These are phyloP conservation scores for Amphipoea lucens DNA, from an alignment of 2,888 invertebrate genomes.

Conservation along the genomic window DNA sequence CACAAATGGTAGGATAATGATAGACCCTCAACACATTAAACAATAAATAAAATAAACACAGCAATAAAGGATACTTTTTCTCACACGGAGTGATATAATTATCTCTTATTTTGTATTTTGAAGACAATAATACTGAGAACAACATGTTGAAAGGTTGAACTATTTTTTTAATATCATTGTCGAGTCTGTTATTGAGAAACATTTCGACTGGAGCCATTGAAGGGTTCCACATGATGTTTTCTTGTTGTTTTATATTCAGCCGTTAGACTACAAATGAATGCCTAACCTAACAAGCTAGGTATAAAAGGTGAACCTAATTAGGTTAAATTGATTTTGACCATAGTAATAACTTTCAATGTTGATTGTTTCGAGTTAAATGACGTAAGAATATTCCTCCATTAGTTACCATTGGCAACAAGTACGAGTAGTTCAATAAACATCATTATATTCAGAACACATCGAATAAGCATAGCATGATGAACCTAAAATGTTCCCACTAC, in stretches of 20 bases:
- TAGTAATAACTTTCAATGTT: not conserved
- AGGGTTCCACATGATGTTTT: not conserved
- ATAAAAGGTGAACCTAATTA: not conserved
- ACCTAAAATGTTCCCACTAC: not conserved
- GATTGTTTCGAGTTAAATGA: not conserved
- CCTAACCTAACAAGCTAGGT: not conserved
- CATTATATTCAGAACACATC: not conserved
- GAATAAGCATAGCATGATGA: too few relatives aligned
- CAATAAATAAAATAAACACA: not conserved
- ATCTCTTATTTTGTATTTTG: constrained; percentile 36
- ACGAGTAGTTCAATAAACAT: not conserved
- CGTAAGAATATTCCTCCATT: not conserved
- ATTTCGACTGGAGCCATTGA: too few relatives aligned
- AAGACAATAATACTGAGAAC: not conserved
- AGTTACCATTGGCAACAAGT: not conserved
- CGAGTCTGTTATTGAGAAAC: not conserved
- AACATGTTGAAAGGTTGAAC: constrained; percentile 26
- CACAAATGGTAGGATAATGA: not conserved
- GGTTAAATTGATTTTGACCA: not conserved
- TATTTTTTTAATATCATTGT: not conserved
- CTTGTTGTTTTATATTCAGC: not conserved
- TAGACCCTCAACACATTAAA: not conserved
- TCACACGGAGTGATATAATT: constrained; percentile 9
- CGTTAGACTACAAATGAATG: too few relatives aligned
- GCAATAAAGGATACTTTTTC: constrained; percentile 10